A percentile compares a stretch with the other conserved stretches of the same genome.
Conservation (phyloP, 2,888 invertebrate species). For the Synanthedon formicaeformis region DNA sequence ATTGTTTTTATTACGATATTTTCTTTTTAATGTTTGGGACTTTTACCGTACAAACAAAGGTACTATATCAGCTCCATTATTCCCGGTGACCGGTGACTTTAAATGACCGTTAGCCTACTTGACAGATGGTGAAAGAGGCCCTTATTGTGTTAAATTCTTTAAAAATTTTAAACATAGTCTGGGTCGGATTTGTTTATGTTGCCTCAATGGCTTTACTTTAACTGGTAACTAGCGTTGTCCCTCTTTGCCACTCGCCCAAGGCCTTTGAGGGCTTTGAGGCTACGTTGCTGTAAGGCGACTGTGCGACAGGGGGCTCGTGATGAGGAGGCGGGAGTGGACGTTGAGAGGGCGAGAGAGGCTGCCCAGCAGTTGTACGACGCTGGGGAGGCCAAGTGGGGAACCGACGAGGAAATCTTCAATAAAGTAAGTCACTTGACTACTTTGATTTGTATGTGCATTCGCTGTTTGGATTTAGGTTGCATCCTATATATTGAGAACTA, state of each 20-base stretch:
- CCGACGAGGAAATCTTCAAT: constrained; percentile 80
- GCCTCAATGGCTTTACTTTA: no score
- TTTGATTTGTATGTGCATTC: background rate
- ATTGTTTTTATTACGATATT: no score
- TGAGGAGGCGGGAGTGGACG: constrained; percentile 73
- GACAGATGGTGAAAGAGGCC: no score
- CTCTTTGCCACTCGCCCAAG: constrained; percentile 8
- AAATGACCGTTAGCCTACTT: no score
- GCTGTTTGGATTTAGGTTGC: background rate
- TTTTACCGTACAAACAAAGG: no score
- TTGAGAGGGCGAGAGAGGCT: constrained; percentile 75
- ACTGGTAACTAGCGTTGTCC: background rate
- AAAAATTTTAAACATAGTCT: no score
- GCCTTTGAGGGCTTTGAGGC: background rate
- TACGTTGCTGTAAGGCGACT: constrained; percentile 17
- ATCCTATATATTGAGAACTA: no score
- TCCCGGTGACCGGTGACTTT: no score
- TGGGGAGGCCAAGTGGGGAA: constrained; percentile 79
- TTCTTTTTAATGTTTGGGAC: no score
- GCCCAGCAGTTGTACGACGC: constrained; percentile 78
- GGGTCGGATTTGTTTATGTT: no score
- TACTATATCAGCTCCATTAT: no score
- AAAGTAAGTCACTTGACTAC: constrained; percentile 31
- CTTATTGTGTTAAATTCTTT: no score
- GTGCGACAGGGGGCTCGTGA: constrained; percentile 70